Evolutionary conservation across 2,113 vertebrate species (phyloP).

Genomic region (Hippocampus mohnikei): DNA sequence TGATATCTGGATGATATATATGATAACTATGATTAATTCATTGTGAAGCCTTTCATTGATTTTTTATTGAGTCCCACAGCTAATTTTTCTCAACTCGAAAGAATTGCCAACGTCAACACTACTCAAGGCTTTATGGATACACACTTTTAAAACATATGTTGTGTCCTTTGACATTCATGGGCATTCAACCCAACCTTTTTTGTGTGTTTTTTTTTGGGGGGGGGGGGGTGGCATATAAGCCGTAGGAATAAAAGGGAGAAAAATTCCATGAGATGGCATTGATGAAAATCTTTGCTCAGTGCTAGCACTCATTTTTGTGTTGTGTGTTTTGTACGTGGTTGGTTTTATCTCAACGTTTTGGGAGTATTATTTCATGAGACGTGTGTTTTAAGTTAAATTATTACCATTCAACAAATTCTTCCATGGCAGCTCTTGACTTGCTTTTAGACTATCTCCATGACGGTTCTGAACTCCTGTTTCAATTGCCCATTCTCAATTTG

Average conservation of each 20-base stretch:
- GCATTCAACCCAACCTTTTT: conserved; percentile 71
- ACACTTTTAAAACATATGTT: conserved; percentile 36
- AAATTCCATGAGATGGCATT: conserved; percentile 79
- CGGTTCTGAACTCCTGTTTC: no score
- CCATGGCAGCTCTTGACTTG: no score
- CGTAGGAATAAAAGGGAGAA: conserved; percentile 34
- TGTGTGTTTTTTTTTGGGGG: no score
- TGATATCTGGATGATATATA: no score
- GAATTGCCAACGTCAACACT: background rate
- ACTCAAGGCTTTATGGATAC: conserved; percentile 22
- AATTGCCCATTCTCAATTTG: no score
- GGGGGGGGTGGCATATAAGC: background rate
- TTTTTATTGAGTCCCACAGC: background rate
- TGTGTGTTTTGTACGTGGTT: background rate
- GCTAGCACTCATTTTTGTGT: conserved; percentile 10
- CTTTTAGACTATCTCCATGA: no score
- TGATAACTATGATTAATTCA: no score
- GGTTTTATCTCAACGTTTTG: background rate
- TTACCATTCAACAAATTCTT: no score
- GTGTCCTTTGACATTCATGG: conserved; percentile 24
- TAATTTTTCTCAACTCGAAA: background rate
- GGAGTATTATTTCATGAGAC: background rate
- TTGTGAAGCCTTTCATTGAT: no score
- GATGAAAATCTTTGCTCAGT: background rate
- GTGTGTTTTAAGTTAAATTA: no score